Base-by-base conservation (phyloP, 2,888 invertebrate species). In the Apodemia duryi region DNA sequence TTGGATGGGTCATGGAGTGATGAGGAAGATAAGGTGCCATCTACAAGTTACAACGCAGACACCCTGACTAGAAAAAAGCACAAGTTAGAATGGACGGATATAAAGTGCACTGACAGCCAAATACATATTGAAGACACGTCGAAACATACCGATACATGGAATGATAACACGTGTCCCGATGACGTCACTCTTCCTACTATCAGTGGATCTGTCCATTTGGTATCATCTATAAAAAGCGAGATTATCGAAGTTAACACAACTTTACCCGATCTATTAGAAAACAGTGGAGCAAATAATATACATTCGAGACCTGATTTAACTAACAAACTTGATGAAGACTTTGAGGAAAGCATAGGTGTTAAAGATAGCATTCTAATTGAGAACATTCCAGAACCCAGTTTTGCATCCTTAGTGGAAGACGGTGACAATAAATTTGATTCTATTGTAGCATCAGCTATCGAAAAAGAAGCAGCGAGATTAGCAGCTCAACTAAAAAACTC, bases 131-230 rank as follows among this genome's bases (percentile, higher is more conserved):
- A 80, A 2, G 82, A 82, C 2, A 71, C 70, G 7, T 71, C 72
- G 0, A 79, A 76, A 21, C 79, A 70, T 13, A 92, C 92, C 28
- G 96, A 96, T 78, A 96, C 96, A 0, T 97, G 97, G 96, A 96
- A 95, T 76, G 96, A 97, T 65, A 95, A 96, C 80, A 94, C 95
- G 1, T 95, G 95, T 64, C 95, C 95, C 0, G 96, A 96, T 79
- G 96, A 96, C 78, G 91, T 96, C 46, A 96, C 96, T 0, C 96
- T 96, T 81, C 97, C 97, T 0, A 96, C 96, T 63, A 94, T 97
- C 65, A 96, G 96, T 72, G 94, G 95, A 46, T 95, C 96, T 49
- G 94, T 94, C 0, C 96, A 96, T 0, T 88, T 95, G 75, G 93
- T 95, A 2, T 93, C 94, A 0, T 95, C 96, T 0, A 93, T 95